Evolutionary conservation across 2,888 invertebrate genomes (phyloP).

Genomic region (Drosophila nigricruria): DNA sequence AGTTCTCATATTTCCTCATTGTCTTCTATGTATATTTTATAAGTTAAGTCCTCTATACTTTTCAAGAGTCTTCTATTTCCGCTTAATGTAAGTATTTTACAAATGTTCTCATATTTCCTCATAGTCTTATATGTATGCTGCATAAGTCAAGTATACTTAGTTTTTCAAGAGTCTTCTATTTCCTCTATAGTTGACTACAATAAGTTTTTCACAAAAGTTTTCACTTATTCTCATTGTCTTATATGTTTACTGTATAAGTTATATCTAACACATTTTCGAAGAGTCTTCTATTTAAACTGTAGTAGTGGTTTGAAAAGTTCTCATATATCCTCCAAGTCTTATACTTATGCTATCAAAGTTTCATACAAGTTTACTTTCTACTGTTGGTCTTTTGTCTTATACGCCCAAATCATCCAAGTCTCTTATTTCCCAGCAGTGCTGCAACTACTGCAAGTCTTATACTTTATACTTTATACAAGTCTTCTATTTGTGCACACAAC

Average conservation of each 20-base stretch:
- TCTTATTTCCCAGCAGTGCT: neutral
- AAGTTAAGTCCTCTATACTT: neutral
- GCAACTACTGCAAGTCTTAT: neutral
- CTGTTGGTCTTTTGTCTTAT: neutral
- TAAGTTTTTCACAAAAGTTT: neutral
- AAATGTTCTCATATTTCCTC: neutral
- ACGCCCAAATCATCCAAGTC: neutral
- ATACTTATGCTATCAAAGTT: neutral
- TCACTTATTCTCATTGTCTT: neutral
- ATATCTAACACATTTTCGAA: neutral
- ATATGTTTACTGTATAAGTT: neutral
- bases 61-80: neutral
- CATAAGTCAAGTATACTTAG: neutral
- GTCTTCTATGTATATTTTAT: no score
- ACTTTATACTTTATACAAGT: neutral
- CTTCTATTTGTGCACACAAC: neutral
- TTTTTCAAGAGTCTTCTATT: neutral
- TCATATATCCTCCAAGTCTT: neutral
- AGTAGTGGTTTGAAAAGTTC: neutral
- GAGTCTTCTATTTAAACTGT: neutral
- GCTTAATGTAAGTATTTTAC: neutral
- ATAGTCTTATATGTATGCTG: neutral
- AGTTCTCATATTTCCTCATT: no score
- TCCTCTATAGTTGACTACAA: neutral
- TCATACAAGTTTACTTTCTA: accelerated